phyloP scores from a whole-genome alignment of 53 echinoderm and acorn worm genomes.

The Crossaster papposus region DNA sequence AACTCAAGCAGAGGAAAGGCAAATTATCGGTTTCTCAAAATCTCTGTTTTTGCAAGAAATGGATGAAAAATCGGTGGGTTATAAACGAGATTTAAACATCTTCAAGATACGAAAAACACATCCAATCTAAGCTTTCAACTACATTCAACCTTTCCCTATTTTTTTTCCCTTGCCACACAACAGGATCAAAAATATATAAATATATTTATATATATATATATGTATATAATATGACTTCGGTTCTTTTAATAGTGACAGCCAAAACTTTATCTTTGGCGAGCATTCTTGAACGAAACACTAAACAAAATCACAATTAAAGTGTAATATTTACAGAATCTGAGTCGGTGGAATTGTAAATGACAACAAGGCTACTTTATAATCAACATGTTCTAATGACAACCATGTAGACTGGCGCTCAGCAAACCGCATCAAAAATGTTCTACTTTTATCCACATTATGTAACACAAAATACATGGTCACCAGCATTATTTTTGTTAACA shows the following conservation, averaged over 20 bases:
- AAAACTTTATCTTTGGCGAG: constrained; percentile 49
- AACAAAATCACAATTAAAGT: constrained; percentile 32
- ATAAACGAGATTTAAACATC: not conserved
- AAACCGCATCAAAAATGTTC: too few relatives aligned
- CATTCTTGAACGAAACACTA: constrained; percentile 3
- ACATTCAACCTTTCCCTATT: not conserved
- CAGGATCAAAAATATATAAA: constrained; percentile 25
- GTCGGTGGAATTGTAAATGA: constrained; percentile 36
- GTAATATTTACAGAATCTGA: constrained; percentile 39
- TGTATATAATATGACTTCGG: constrained; percentile 18
- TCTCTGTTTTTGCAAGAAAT: not conserved
- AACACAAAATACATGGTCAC: too few relatives aligned
- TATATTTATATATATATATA: constrained; percentile 54
- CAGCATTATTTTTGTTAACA: too few relatives aligned
- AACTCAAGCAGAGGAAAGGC: constrained; percentile 21
- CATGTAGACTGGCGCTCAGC: not conserved
- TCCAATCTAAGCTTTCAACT: not conserved
- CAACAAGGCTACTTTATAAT: not conserved
- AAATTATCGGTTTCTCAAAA: constrained; percentile 11
- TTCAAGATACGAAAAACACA: not conserved
- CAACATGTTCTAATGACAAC: not conserved
- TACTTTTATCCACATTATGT: too few relatives aligned
- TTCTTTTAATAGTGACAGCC: constrained; percentile 22
- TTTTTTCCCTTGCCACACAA: not conserved
- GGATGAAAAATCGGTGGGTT: constrained; percentile 56